Evolutionary conservation across 2,888 invertebrate genomes (phyloP), one percentile per base, ranked within the genome.

Genomic region (Drosophila tripunctata): DNA sequence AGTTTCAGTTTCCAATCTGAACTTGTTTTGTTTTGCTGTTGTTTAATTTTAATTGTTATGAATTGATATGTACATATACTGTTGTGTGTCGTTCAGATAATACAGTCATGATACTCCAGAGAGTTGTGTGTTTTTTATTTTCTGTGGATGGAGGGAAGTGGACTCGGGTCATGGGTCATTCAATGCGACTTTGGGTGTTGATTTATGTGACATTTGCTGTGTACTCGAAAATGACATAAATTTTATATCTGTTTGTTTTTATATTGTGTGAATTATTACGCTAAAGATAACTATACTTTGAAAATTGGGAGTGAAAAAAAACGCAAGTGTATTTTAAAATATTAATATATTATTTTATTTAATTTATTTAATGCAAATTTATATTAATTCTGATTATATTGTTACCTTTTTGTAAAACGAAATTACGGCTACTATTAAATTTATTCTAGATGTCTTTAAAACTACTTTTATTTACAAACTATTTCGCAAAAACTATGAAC

Each of bases 41-140:
- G 80, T 73, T 73, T 45, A 41, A 68, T 51, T n/a, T 71, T 84
- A 81, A 81, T 81, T 81, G 75, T 80, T 84, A 81, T 81, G 81
- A 81, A 81, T 83, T 81, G 84, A 80, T 80, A 75, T 80, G 78
- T n/a, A n/a, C n/a, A n/a, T n/a, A n/a, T n/a, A n/a, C 70, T 75
- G 65, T 80, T 75, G 65, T n/a, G n/a, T n/a, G n/a, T 56, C 45
- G 56, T 51, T 22, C 14, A 50, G 79, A 79, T 78, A 79, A 79
- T 72, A 21, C n/a, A 15, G n/a, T n/a, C n/a, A n/a, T n/a, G n/a
- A 31, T 12, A 36, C 30, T 54, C 24, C 30, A 2, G 14, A 15
- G 35, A 33, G 36, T 61, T 31, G 47, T 51, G 58, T 36, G 55
- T 48, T 44, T 44, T 24, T 15, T 43, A n/a, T 31, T 41, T n/a